Evolutionary conservation across 2,888 invertebrate genomes (phyloP).

Genomic region (Harmothoe impar): DNA sequence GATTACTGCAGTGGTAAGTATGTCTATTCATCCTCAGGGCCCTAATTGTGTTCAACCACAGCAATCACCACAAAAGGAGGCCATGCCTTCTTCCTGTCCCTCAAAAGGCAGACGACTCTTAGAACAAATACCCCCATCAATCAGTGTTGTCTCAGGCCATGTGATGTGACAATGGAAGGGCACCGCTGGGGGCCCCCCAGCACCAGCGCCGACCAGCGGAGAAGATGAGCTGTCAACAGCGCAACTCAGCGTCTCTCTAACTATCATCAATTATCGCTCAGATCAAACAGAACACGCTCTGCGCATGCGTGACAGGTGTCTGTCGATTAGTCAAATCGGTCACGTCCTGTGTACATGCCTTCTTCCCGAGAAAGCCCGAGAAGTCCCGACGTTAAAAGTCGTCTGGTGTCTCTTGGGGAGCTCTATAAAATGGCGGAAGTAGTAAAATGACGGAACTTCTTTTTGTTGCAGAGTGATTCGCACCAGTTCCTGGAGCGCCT

Average conservation of each 20-base stretch:
- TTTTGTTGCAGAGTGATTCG: constrained; percentile 50
- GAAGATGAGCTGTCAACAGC: constrained; percentile 21
- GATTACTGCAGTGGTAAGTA: too few relatives aligned
- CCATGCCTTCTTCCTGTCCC: too few relatives aligned
- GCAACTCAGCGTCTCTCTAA: neutral
- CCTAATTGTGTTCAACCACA: too few relatives aligned
- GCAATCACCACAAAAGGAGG: too few relatives aligned
- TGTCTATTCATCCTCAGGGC: too few relatives aligned
- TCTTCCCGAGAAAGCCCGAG: neutral
- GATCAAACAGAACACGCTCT: neutral
- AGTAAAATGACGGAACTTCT: too few relatives aligned
- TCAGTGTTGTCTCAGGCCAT: neutral
- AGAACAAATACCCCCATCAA: neutral
- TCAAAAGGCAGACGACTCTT: neutral
- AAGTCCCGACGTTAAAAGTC: too few relatives aligned
- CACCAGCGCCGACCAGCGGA: neutral
- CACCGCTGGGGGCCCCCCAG: neutral
- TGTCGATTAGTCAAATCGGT: neutral
- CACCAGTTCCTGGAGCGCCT: constrained; percentile 58
- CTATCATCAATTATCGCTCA: neutral
- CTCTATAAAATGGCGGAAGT: too few relatives aligned
- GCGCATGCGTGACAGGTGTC: neutral
- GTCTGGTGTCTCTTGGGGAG: too few relatives aligned
- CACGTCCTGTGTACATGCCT: neutral
- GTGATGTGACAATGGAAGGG: constrained; percentile 2